Percentiles rank a stretch among this genome's conserved stretches.
These are phyloP conservation scores for Cephus runcator DNA, from an alignment of 2,888 invertebrate genomes.

Conservation along the genomic window DNA sequence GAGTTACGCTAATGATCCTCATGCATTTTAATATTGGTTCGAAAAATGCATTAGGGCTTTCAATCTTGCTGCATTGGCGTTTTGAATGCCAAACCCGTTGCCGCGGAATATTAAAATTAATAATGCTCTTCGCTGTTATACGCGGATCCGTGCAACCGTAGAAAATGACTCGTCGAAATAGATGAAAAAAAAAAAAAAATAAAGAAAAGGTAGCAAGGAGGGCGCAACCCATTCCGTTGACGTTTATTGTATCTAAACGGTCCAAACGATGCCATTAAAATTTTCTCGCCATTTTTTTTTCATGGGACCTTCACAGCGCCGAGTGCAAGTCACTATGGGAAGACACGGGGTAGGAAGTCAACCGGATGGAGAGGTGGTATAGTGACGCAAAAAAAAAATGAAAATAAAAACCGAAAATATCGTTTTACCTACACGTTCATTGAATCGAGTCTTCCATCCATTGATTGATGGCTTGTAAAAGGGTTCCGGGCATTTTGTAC, in stretches of 20 bases:
- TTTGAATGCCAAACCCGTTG: neutral
- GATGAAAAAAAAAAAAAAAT: constrained; percentile 31
- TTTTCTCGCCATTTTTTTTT: constrained; percentile 41
- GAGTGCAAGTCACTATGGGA: constrained; percentile 58
- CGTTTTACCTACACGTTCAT: constrained; percentile 5
- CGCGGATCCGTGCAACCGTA: constrained; percentile 35
- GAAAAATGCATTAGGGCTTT: constrained; percentile 13
- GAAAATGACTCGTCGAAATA: constrained; percentile 56
- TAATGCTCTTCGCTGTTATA: constrained; percentile 39
- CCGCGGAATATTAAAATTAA: constrained; percentile 28
- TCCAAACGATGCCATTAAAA: constrained; percentile 56
- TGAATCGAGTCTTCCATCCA: constrained; percentile 39
- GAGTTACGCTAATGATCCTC: constrained; percentile 18
- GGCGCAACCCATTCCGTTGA: constrained; percentile 55
- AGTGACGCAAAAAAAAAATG: constrained; percentile 18
- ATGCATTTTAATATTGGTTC: constrained; percentile 45
- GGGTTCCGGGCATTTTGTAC: constrained; percentile 47
- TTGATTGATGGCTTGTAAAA: constrained; percentile 62
- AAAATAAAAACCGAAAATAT: constrained; percentile 23
- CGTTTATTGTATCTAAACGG: constrained; percentile 63
- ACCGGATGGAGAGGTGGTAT: constrained; percentile 18
- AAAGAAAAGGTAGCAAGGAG: constrained; percentile 40
- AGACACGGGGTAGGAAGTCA: constrained; percentile 28
- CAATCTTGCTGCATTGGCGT: neutral
- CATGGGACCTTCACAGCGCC: constrained; percentile 17